Evolutionary conservation across 2,113 vertebrate genomes (phyloP).

Genomic region (Phasianus colchicus): DNA sequence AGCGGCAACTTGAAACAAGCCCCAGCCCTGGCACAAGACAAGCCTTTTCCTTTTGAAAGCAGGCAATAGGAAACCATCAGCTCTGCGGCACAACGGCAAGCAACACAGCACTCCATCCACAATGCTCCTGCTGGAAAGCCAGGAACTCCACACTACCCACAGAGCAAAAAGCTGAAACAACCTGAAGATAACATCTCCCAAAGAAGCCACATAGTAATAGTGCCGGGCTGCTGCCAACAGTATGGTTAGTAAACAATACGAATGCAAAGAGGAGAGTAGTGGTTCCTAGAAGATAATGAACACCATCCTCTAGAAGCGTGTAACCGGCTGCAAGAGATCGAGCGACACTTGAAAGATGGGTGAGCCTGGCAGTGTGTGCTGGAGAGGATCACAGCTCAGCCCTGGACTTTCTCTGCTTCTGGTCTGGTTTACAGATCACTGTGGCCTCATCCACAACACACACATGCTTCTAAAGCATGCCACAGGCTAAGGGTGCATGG

Average conservation of each 20-base stretch:
- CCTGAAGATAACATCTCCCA: slow-evolving; percentile 56
- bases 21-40: not conserved
- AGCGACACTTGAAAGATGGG: not conserved
- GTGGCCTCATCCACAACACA: not conserved
- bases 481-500: not conserved
- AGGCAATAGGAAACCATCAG: not conserved
- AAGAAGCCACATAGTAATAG: slow-evolving; percentile 39
- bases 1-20: not conserved
- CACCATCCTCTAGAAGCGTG: not conserved
- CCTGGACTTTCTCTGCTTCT: not conserved
- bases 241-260: not conserved
- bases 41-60: not conserved
- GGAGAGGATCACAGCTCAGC: not conserved
- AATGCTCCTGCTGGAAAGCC: not conserved
- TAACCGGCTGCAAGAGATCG: not conserved
- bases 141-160: slow-evolving; percentile 25
- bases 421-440: not conserved
- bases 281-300: not conserved
- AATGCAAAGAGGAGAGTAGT: not conserved
- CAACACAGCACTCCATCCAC: not conserved
- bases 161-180: slow-evolving; percentile 35
- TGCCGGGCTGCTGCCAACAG: not conserved
- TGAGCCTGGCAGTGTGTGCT: not conserved
- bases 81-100: not conserved
- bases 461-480: not conserved